These are phyloP conservation scores for Crocidura indochinensis DNA, from an alignment of 2,797 vertebrate genomes.

Conservation along the genomic window DNA sequence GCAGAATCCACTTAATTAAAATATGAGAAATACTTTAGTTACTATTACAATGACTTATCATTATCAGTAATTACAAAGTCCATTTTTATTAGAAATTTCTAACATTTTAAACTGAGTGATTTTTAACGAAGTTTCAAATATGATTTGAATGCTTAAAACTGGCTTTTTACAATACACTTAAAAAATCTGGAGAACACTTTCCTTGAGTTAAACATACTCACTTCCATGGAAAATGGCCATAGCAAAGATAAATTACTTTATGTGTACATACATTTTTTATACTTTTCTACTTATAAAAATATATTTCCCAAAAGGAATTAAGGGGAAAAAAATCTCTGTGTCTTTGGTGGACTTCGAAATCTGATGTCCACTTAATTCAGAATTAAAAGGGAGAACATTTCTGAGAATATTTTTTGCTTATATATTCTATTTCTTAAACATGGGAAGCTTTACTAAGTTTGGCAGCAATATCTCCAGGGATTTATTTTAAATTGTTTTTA, in stretches of 20 bases:
- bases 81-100: slow-evolving; percentile 20
- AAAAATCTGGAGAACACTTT: slow-evolving; percentile 28
- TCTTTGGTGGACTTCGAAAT: slow-evolving; percentile 57
- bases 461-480: slow-evolving; percentile 47
- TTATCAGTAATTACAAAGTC: slow-evolving; percentile 13
- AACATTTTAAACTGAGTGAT: not conserved
- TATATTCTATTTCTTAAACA: slow-evolving; percentile 62
- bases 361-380: slow-evolving; percentile 55
- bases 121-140: slow-evolving; percentile 42
- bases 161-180: slow-evolving; percentile 14
- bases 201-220: not conserved
- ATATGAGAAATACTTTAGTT: slow-evolving; percentile 51
- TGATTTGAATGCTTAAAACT: slow-evolving; percentile 30
- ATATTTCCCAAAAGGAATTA: slow-evolving; percentile 30
- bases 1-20: not conserved
- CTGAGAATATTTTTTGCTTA: slow-evolving; percentile 56
- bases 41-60: slow-evolving; percentile 43
- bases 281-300: slow-evolving; percentile 42
- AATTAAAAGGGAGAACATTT: slow-evolving; percentile 56
- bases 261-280: slow-evolving; percentile 24
- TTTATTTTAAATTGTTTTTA: slow-evolving; percentile 77
- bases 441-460: slow-evolving; percentile 64
- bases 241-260: slow-evolving; percentile 58
- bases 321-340: slow-evolving; percentile 1
- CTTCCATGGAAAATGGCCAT: slow-evolving; percentile 68